Evolutionary conservation across 2,888 invertebrate genomes (phyloP), one percentile per base, ranked within the genome.

Genomic region (Poecilus cupreus): DNA sequence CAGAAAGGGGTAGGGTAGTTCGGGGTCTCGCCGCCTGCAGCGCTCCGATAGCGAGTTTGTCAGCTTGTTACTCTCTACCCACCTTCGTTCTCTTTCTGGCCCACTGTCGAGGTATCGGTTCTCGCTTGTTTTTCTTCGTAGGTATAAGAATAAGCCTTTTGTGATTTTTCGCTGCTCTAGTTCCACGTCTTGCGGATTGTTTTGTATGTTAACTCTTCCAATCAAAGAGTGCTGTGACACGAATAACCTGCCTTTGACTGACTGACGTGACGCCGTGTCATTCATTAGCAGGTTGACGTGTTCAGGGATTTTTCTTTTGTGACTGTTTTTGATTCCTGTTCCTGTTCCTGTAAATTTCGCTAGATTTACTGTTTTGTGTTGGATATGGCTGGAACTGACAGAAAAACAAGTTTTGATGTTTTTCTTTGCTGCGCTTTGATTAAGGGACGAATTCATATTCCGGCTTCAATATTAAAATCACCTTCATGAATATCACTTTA

Each of bases 21-120:
- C 74, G 72, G 10, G 39, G 22, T 6, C 16, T 32, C 18, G 57
- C 76, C 39, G 77, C 64, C 64, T 78, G 78, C 78, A 26, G 78
- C 78, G 78, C 18, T 26, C 43, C 46, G 78, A 78, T 78, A 78
- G 78, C 78, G 78, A 64, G 74, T 51, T 75, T 75, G 74, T 75
- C 51, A 51, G 51, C 46, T 75, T 75, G 74, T 49, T 49, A 75
- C 74, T 57, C 76, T 32, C 57, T 57, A 32, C 37, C 57, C 54
- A 18, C 57, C 37, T 32, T 64, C 24, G 10, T 37, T 24, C 37
- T 64, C 26, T 37, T 26, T 37, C 39, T 2, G 16, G 16, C 37
- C 37, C 13, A n/a, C 32, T 70, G 54, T 16, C 54, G 13, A 11
- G 3, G n/a, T 70, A 20, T 70, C 20, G 26, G 37, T 51, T 54